phyloP scores from a whole-genome alignment of 2,888 invertebrate species.

The Machimus atricapillus region DNA sequence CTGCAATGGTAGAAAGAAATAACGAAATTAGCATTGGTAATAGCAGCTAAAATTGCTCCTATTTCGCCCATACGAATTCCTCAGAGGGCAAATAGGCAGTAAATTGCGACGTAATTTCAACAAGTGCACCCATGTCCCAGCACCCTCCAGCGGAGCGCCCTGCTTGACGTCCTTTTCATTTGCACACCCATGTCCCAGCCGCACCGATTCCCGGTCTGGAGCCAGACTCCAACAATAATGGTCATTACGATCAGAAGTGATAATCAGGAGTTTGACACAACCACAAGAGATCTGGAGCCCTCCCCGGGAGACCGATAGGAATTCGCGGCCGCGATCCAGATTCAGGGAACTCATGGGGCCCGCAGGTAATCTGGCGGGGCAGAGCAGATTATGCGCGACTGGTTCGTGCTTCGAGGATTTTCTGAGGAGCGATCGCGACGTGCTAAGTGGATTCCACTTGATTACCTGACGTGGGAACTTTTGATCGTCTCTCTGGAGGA shows the following conservation, averaged over 20 bases:
- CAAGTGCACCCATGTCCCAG: constrained; percentile 2
- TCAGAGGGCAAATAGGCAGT: not conserved
- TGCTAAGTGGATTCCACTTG: constrained; percentile 29
- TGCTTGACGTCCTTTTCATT: constrained; percentile 9
- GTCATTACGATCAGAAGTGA: constrained; percentile 38
- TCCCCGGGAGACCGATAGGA: constrained; percentile 1
- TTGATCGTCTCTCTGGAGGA: not conserved
- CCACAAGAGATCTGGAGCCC: not conserved
- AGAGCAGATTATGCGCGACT: not conserved
- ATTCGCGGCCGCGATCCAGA: not conserved
- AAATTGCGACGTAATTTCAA: not conserved
- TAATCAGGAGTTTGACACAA: constrained; percentile 28
- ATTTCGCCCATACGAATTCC: not conserved
- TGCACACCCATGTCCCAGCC: not conserved
- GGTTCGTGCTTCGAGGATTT: constrained; percentile 23
- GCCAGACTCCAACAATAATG: constrained; percentile 18
- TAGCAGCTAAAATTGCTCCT: not conserved
- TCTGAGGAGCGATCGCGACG: not conserved
- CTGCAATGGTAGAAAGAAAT: not conserved
- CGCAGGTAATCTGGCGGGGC: not conserved
- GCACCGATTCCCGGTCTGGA: not conserved
- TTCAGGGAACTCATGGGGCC: not conserved
- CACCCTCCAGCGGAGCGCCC: not conserved
- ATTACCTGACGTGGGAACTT: constrained; percentile 14
- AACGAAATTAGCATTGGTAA: not conserved